phyloP scores from a whole-genome alignment of 2,888 invertebrate genomes.

The Erebia ligea region DNA sequence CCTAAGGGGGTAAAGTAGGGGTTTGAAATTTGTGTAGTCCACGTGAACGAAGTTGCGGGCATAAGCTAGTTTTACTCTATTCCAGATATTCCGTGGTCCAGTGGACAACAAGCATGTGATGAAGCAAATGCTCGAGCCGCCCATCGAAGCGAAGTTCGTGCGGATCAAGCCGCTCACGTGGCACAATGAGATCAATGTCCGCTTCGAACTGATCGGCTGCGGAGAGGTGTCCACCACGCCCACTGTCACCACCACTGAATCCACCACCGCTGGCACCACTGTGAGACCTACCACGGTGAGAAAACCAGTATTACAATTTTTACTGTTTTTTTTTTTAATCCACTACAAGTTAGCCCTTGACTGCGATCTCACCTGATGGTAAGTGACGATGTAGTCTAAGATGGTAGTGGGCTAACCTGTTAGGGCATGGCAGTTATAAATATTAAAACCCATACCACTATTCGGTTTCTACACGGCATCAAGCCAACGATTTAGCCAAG shows the following conservation, averaged over 20 bases:
- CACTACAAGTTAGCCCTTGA: no score
- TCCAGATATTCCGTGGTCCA: slow-evolving; percentile 89
- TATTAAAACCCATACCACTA: no score
- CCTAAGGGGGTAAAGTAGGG: no score
- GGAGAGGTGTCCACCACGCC: slow-evolving; percentile 48
- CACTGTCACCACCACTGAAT: slow-evolving; percentile 35
- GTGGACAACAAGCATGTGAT: slow-evolving; percentile 82
- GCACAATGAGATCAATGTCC: slow-evolving; percentile 86
- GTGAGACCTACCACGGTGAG: slow-evolving; percentile 32
- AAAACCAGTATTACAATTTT: background rate
- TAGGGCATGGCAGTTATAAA: no score
- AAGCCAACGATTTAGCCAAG: no score
- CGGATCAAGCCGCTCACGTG: slow-evolving; percentile 89
- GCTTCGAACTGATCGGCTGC: slow-evolving; percentile 91
- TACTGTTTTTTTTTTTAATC: background rate
- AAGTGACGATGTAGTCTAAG: no score
- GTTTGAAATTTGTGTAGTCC: background rate
- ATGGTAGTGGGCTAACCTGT: no score
- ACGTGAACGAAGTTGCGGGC: no score
- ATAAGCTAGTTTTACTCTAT: background rate
- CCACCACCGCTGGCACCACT: slow-evolving; percentile 15
- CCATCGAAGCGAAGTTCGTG: slow-evolving; percentile 89
- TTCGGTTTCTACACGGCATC: no score
- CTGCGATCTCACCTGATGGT: no score
- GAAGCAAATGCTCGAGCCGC: slow-evolving; percentile 86